Base-by-base conservation (phyloP, 2,797 vertebrate genomes). In the Schizopygopsis pylzovi region DNA sequence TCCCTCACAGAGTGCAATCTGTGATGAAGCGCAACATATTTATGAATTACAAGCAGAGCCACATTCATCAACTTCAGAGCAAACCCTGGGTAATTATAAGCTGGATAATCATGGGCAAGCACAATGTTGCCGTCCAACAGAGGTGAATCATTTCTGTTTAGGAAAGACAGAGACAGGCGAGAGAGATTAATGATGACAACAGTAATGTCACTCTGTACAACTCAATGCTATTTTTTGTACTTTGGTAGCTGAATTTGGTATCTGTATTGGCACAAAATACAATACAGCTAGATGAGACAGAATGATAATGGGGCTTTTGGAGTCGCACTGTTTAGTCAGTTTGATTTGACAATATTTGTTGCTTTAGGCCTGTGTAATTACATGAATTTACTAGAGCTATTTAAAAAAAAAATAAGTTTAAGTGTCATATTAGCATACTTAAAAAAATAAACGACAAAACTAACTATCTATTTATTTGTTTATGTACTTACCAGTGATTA, bases 111-210 rank as follows among this genome's bases (percentile, higher is more conserved):
- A 93, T 86, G 92, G 92, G 81, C 92, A 88, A 92, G 91, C 93
- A 91, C 68, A 82, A 79, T 45, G 73, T 49, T 47, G 70, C 63
- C 43, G 22, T 89, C 85, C 82, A 78, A 63, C 70, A 13, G 88
- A 70, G 90, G 92, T 89, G 92, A 93, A 95, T 94, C 89, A 95
- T 96, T 94, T 94, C 91, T 85, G 82, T 52, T 37, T 9, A 43
- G 33, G 70, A 61, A 70, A 72, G 85, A 70, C 11, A 52, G 59
- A 79, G 81, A 90, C 92, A 92, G 91, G 90, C 90, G 92, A 91
- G 87, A 88, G 90, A 94, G 93, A 95, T 95, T 94, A 94, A 95
- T 95, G 95, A 94, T 92, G 92, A 94, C 91, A 93, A 91, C 93
- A 94, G 95, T 94, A 95, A 79, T 91, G 93, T 92, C 91, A 89